A percentile compares a stretch with the other conserved stretches of the same genome.
Conservation (phyloP, 2,113 vertebrate species). For the Chrysemys picta region DNA sequence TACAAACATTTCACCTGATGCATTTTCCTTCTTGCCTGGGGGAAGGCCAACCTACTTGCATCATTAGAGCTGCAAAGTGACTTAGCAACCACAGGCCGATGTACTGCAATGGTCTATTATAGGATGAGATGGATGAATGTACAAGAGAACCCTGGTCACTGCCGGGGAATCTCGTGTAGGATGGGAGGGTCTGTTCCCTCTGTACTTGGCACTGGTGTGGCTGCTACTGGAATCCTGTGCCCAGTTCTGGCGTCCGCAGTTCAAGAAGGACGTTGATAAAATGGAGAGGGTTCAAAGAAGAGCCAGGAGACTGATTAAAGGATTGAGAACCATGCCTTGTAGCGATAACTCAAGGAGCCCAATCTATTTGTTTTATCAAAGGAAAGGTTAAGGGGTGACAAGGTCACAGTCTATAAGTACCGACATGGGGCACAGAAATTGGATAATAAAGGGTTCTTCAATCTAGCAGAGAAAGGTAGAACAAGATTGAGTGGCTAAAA, state of each 20-base stretch:
- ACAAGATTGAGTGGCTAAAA: not conserved
- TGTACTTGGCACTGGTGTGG: not conserved
- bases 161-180: not conserved
- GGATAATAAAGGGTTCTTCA: not conserved
- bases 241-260: not conserved
- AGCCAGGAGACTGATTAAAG: not conserved
- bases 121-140: not conserved
- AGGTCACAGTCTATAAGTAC: not conserved
- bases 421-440: not conserved
- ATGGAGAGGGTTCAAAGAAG: not conserved
- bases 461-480: not conserved
- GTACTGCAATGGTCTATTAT: not conserved
- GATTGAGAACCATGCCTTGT: not conserved
- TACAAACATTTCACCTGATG: constrained; percentile 37
- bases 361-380: not conserved
- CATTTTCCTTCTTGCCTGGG: constrained; percentile 35
- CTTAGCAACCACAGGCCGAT: not conserved
- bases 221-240: not conserved
- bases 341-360: not conserved
- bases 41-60: not conserved
- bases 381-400: not conserved
- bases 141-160: not conserved
- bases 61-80: not conserved
- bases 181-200: not conserved
- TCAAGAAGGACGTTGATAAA: not conserved